These are phyloP conservation scores for Diplolepis rosae DNA, from an alignment of 2,888 invertebrate species.

Conservation along the genomic window DNA sequence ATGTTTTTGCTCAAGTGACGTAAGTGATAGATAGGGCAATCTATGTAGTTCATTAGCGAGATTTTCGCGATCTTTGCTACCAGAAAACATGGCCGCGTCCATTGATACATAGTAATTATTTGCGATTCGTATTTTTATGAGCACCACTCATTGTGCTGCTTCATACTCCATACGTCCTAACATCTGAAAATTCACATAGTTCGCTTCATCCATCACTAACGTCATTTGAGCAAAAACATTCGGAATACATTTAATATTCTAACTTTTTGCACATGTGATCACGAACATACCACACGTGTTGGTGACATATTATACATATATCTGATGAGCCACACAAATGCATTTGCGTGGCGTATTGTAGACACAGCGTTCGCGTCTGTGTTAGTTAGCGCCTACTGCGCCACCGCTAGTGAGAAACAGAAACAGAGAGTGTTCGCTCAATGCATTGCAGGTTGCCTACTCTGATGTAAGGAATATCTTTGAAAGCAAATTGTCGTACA, in stretches of 20 bases:
- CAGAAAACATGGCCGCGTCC: constrained; percentile 73
- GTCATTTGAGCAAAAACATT: constrained; percentile 63
- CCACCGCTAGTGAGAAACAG: too few relatives aligned
- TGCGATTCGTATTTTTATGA: constrained; percentile 51
- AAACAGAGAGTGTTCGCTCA: too few relatives aligned
- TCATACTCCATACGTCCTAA: constrained; percentile 49
- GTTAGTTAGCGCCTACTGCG: too few relatives aligned
- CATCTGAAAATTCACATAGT: constrained; percentile 48
- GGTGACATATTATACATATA: too few relatives aligned
- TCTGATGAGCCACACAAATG: too few relatives aligned
- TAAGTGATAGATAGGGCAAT: too few relatives aligned
- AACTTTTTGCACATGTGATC: constrained; percentile 52
- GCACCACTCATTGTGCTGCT: constrained; percentile 49
- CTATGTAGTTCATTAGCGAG: constrained; percentile 38
- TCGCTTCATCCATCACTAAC: constrained; percentile 55
- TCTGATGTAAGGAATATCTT: too few relatives aligned
- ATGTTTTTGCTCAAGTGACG: too few relatives aligned
- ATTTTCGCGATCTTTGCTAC: constrained; percentile 67
- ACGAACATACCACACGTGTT: constrained; percentile 51
- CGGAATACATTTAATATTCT: constrained; percentile 58
- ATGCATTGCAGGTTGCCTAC: too few relatives aligned
- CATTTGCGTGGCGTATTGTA: too few relatives aligned
- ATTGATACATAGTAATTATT: constrained; percentile 59
- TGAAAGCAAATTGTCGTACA: too few relatives aligned
- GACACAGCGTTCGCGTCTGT: too few relatives aligned